Conservation (phyloP, 2,113 vertebrate species). For the Dermatemys mawii region DNA sequence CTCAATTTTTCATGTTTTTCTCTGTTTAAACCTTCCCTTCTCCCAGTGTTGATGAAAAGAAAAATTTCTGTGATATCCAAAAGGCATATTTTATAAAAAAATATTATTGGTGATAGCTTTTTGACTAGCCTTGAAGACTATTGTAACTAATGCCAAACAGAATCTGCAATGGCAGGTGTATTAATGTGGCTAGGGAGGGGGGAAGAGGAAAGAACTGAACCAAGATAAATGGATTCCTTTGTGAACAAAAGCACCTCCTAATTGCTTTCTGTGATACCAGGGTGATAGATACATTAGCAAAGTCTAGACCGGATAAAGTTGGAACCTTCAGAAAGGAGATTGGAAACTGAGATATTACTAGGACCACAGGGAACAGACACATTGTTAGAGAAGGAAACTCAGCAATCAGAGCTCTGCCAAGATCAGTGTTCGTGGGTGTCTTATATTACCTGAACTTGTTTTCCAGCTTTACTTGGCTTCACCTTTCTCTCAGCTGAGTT, state of each 20-base stretch:
- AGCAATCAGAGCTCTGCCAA: background rate
- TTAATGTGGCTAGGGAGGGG: background rate
- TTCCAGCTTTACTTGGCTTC: background rate
- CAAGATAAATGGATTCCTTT: background rate
- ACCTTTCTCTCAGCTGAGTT: background rate
- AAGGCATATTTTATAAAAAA: background rate
- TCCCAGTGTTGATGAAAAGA: background rate
- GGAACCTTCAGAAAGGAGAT: background rate
- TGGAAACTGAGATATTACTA: background rate
- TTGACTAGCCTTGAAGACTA: background rate
- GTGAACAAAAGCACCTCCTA: background rate
- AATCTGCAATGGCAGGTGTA: background rate
- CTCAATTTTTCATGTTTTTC: background rate
- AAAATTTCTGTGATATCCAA: background rate
- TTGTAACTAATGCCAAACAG: background rate
- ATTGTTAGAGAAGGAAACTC: background rate
- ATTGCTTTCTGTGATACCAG: background rate
- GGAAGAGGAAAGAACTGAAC: background rate
- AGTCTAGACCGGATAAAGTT: background rate
- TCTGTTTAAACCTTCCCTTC: background rate
- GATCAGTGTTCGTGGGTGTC: background rate
- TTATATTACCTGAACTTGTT: background rate
- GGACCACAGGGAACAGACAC: background rate
- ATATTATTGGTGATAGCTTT: background rate
- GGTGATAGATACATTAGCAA: constrained; percentile 12